Conservation (phyloP, 2,797 vertebrate species). For the Macrochelys suwanniensis region DNA sequence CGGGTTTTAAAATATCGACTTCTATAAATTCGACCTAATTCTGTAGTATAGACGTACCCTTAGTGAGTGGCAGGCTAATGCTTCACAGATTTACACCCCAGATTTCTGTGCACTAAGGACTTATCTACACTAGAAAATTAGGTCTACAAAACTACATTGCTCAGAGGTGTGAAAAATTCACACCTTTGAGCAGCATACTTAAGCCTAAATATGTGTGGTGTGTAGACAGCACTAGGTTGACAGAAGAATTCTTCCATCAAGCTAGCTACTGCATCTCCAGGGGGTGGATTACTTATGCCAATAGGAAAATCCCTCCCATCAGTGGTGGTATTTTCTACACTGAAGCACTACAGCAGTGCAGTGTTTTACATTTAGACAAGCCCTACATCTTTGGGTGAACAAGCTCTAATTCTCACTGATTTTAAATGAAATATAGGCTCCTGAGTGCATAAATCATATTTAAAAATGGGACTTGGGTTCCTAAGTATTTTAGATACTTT, state of each 20-base stretch:
- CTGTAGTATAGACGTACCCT: no score
- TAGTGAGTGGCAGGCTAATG: background rate
- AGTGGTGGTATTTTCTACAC: background rate
- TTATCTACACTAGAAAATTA: background rate
- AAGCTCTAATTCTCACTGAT: background rate
- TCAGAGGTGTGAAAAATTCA: background rate
- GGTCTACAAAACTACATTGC: background rate
- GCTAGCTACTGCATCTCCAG: background rate
- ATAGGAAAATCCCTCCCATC: background rate
- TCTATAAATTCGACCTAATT: no score
- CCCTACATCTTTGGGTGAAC: background rate
- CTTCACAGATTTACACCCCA: background rate
- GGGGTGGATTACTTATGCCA: background rate
- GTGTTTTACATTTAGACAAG: background rate
- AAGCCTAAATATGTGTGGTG: background rate
- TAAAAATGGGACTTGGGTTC: background rate
- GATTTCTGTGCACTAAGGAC: background rate
- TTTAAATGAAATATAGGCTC: background rate
- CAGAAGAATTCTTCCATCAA: background rate
- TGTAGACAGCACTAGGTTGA: background rate
- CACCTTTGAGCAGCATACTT: background rate
- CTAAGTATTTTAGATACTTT: background rate
- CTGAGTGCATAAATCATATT: background rate
- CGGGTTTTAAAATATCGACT: no score
- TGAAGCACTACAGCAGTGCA: background rate